Evolutionary conservation across 2,797 vertebrate genomes (phyloP).

Genomic region (Pempheris klunzingeri): DNA sequence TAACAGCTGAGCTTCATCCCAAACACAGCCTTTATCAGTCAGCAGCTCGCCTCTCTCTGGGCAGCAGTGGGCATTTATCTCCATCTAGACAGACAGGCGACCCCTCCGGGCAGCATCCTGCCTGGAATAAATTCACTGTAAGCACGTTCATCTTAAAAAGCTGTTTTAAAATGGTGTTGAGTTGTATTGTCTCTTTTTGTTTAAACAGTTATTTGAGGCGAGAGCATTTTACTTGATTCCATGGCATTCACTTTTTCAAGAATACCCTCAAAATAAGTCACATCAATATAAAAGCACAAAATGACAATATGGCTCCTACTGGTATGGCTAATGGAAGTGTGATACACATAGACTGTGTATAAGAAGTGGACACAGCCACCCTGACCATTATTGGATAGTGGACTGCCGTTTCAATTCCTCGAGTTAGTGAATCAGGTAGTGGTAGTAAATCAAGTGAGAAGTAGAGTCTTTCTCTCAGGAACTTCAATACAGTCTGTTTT

Average conservation of each 20-base stretch:
- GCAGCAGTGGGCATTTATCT: slow-evolving; percentile 68
- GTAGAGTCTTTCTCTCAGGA: no score
- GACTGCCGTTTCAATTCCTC: no score
- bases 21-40: slow-evolving; percentile 67
- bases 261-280: slow-evolving; percentile 2
- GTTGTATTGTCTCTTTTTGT: slow-evolving; percentile 21
- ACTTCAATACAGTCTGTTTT: no score
- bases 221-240: slow-evolving; percentile 10
- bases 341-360: no score
- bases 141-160: slow-evolving; percentile 42
- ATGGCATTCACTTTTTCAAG: background rate
- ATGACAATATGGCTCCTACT: background rate
- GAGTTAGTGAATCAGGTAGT: no score
- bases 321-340: background rate
- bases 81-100: slow-evolving; percentile 59
- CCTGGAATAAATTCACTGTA: slow-evolving; percentile 54
- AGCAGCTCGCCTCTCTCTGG: slow-evolving; percentile 51
- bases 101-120: slow-evolving; percentile 49
- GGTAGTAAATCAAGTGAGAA: no score
- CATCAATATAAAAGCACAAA: slow-evolving; percentile 1
- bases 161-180: slow-evolving; percentile 3
- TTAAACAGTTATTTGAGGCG: slow-evolving; percentile 29
- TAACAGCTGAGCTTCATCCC: slow-evolving; percentile 68
- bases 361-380: no score
- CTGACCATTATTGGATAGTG: no score